phyloP scores from a whole-genome alignment of 2,888 invertebrate genomes.

The Tigriopus californicus region DNA sequence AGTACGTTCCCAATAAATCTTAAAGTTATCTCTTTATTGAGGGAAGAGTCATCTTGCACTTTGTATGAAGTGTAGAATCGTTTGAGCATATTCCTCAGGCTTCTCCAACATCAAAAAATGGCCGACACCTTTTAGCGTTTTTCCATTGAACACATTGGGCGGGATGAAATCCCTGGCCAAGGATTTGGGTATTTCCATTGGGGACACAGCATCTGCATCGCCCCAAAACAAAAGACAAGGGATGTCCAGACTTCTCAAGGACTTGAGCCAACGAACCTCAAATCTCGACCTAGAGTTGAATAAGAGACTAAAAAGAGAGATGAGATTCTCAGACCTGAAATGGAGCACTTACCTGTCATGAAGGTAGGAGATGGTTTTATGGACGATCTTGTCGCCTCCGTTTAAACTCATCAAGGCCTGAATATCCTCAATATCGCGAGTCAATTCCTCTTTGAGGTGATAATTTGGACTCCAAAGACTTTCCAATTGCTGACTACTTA shows the following conservation, averaged over 20 bases:
- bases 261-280: not conserved
- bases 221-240: not conserved
- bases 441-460: not conserved
- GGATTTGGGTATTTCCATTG: not conserved
- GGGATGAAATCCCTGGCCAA: not conserved
- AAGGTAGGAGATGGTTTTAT: conserved; percentile 1
- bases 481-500: not conserved
- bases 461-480: not conserved
- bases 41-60: too few relatives aligned
- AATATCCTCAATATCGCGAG: not conserved
- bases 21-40: too few relatives aligned
- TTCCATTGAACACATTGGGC: not conserved
- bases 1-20: too few relatives aligned
- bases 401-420: not conserved
- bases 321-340: too few relatives aligned
- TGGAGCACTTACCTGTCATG: conserved; percentile 5
- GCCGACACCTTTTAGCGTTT: not conserved
- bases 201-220: conserved; percentile 1
- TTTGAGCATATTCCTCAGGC: not conserved
- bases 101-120: conserved; percentile 3
- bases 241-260: not conserved
- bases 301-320: not conserved
- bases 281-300: not conserved
- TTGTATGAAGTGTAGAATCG: not conserved
- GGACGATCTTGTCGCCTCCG: not conserved